Evolutionary conservation across 2,113 vertebrate species (phyloP), one percentile per base, ranked within the genome.

Genomic region (Scytalopus superciliaris): DNA sequence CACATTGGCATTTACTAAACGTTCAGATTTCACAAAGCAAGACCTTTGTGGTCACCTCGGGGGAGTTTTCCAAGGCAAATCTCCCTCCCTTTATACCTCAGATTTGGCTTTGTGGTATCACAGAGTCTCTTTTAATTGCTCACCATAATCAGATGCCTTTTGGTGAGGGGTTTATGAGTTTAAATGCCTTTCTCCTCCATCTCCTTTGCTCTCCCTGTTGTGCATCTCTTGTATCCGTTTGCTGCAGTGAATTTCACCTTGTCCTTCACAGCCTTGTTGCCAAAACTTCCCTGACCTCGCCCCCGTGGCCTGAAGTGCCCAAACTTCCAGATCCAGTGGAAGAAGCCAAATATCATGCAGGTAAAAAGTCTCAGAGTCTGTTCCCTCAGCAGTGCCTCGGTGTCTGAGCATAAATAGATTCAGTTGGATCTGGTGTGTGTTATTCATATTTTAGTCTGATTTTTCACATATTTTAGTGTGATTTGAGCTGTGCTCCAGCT

Each of bases 281-380:
- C 40, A 98, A 97, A 91, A 99, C 98, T 1, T 98, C 98, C 7
- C 90, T 99, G 90, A 98, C 96, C 52, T 98, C 98, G 2, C 98
- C 99, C 0, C 98, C 98, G 0, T 99, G 99, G 99, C 97, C 98
- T 16, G 96, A 98, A 66, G 67, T 98, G 31, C 60, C 37, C 28
- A 94, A 97, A 5, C 94, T 98, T 37, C 98, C 98, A 45, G 97
- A 98, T 79, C 96, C 97, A 0, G 64, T 17, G 4, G 98, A 98
- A 89, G 98, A 98, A 95, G 91, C 90, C 3, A 95, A 94, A 77
- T 83, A 96, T 4, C 99, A 99, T 4, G 77, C 87, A 97, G 98
- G 99, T 98, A 47, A 94, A 94, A 64, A 10, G 13, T 50, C 50
- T 76, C 6, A 22, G 0, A 2, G 23, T 63, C 53, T 23, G 1